phyloP scores from a whole-genome alignment of 2,113 vertebrate species.

The Oceanites oceanicus region DNA sequence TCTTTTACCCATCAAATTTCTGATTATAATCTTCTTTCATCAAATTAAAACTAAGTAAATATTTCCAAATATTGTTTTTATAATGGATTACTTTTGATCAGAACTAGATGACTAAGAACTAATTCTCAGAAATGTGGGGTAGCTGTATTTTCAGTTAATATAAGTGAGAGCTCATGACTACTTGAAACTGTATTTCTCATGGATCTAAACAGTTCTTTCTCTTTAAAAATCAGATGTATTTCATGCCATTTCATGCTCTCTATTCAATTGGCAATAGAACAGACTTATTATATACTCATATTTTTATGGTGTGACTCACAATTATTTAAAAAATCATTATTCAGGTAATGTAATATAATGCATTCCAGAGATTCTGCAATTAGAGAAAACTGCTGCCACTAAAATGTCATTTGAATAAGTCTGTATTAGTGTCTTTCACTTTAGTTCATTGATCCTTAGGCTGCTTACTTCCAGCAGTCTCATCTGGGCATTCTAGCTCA shows the following conservation, averaged over 20 bases:
- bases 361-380: neutral
- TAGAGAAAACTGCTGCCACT: neutral
- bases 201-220: neutral
- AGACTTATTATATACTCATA: neutral
- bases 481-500: neutral
- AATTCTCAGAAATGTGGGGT: neutral
- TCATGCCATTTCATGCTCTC: neutral
- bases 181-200: neutral
- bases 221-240: neutral
- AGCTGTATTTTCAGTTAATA: neutral
- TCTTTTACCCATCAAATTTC: neutral
- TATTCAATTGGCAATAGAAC: neutral
- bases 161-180: neutral
- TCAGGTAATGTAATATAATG: neutral
- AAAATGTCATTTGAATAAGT: neutral
- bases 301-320: neutral
- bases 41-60: neutral
- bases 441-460: neutral
- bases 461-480: neutral
- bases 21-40: neutral
- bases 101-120: neutral
- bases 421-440: neutral
- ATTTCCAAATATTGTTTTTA: neutral
- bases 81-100: neutral
- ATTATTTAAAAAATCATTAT: neutral